Conservation (phyloP, 2,113 vertebrate genomes). For the Pterocles orientalis region DNA sequence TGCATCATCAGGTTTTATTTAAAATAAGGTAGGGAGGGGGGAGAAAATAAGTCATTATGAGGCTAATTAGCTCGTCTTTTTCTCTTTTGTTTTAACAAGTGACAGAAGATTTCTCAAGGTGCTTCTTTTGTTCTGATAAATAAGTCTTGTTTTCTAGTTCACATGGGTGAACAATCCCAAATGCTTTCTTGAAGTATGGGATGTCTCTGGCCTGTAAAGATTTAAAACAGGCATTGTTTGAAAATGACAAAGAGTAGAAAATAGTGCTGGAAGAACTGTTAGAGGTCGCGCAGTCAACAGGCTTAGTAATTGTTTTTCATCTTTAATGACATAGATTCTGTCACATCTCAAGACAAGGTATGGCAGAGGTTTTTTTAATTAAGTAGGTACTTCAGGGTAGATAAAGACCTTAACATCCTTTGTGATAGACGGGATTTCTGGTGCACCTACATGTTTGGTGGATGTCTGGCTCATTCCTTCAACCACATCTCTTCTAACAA, state of each 20-base stretch:
- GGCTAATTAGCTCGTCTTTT: conserved; percentile 55
- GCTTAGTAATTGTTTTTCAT: neutral
- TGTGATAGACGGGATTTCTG: fast-evolving
- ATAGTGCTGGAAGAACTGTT: neutral
- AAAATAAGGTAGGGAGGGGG: conserved; percentile 31
- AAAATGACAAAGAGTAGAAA: neutral
- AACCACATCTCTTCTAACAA: fast-evolving
- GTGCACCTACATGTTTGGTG: fast-evolving
- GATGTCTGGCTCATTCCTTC: neutral
- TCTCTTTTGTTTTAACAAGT: conserved; percentile 47
- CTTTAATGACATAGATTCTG: neutral
- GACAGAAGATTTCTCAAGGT: neutral
- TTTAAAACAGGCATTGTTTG: neutral
- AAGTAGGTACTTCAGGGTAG: neutral
- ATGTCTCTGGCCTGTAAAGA: neutral
- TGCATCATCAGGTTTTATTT: conserved; percentile 75
- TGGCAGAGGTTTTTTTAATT: neutral
- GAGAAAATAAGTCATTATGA: conserved; percentile 47
- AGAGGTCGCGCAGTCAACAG: neutral
- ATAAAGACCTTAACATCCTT: neutral
- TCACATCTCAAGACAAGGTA: neutral
- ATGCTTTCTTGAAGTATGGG: neutral
- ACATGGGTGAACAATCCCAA: neutral
- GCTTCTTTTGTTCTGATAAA: neutral
- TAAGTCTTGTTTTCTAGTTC: conserved; percentile 22